Percentiles rank a stretch among this genome's conserved stretches.
Evolutionary conservation across 2,888 invertebrate species (phyloP).

Genomic region (Drosophila percnosoma): DNA sequence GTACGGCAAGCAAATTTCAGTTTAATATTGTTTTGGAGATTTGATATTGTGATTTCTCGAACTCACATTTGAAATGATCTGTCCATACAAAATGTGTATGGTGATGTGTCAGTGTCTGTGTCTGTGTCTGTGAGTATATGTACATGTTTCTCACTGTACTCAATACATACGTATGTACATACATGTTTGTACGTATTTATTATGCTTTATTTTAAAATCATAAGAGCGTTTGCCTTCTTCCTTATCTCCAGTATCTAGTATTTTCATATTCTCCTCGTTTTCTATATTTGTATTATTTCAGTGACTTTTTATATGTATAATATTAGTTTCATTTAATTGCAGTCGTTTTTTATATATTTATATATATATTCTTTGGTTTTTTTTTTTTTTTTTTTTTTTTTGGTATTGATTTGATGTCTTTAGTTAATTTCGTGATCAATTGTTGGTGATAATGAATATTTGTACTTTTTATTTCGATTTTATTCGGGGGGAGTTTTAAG

Average conservation of each 20-base stretch:
- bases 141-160: constrained; percentile 19
- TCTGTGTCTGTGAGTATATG: constrained; percentile 14
- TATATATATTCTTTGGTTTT: constrained; percentile 1
- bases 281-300: constrained; percentile 19
- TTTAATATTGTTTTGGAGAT: constrained; percentile 24
- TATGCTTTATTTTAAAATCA: constrained; percentile 70
- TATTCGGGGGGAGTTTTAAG: constrained; percentile 79
- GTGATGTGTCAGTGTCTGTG: neutral
- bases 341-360: constrained; percentile 48
- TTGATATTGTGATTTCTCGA: constrained; percentile 28
- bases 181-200: constrained; percentile 11
- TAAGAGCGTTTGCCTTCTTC: constrained; percentile 70
- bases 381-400: constrained; percentile 14
- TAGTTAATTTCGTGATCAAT: constrained; percentile 40
- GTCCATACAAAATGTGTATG: constrained; percentile 9
- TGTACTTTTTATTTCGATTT: constrained; percentile 82
- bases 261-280: constrained; percentile 13
- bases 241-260: constrained; percentile 23
- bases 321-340: constrained; percentile 53
- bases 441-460: constrained; percentile 69
- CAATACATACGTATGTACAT: constrained; percentile 23
- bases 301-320: constrained; percentile 20
- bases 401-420: constrained; percentile 28
- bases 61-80: constrained; percentile 26
- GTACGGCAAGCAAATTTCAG: constrained; percentile 49